Conservation (phyloP, 2,113 vertebrate genomes). For the Ctenomys sociabilis region DNA sequence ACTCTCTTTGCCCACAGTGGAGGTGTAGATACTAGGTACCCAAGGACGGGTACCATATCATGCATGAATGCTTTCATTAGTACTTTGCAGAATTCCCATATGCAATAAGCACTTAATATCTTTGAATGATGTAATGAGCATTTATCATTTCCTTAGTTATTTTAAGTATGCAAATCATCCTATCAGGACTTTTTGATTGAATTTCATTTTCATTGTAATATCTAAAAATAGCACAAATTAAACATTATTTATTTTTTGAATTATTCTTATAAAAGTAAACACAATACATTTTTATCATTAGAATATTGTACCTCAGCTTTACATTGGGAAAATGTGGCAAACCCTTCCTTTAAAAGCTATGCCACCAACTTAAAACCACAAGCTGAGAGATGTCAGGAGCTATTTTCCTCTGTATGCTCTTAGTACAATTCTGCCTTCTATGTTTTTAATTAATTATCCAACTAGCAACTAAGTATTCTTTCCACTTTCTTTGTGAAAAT, state of each 20-base stretch:
- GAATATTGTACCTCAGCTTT: neutral
- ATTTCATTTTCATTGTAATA: neutral
- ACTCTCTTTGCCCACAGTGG: neutral
- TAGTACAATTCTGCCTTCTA: slow-evolving; percentile 31
- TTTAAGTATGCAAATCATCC: neutral
- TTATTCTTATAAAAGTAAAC: neutral
- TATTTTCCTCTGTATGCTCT: neutral
- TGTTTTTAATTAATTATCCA: slow-evolving; percentile 56
- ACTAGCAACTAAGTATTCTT: slow-evolving; percentile 37
- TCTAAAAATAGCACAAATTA: neutral
- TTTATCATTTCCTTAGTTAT: neutral
- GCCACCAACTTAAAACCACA: slow-evolving; percentile 38
- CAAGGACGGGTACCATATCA: neutral
- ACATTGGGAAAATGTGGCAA: slow-evolving; percentile 16
- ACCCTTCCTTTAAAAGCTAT: neutral
- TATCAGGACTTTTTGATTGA: neutral
- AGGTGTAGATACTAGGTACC: neutral
- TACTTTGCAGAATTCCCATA: neutral
- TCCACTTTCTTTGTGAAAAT: slow-evolving; percentile 32
- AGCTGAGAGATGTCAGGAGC: neutral
- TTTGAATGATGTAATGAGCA: neutral
- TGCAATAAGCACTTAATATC: neutral
- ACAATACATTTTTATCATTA: neutral
- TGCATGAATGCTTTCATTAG: neutral
- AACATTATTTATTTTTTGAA: neutral